phyloP scores from a whole-genome alignment of 2,113 vertebrate genomes.

The Pholis gunnellus region DNA sequence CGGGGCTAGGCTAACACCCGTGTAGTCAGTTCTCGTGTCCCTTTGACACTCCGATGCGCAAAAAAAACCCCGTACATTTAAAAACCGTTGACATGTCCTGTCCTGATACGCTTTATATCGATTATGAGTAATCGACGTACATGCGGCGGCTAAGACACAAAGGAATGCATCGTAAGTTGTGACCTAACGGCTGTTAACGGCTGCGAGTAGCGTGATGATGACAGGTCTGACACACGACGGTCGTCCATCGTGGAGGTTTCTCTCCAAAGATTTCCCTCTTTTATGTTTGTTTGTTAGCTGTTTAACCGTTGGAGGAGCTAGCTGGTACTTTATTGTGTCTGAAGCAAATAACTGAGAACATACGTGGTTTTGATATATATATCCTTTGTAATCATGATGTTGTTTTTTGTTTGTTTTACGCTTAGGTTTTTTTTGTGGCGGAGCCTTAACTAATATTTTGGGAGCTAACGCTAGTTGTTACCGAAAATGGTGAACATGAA shows the following conservation, averaged over 20 bases:
- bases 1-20: conserved; percentile 54
- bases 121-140: conserved; percentile 34
- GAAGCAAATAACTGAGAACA: too few relatives aligned
- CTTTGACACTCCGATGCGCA: neutral
- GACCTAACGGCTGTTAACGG: neutral
- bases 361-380: neutral
- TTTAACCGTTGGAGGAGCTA: neutral
- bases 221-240: neutral
- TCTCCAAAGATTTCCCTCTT: neutral
- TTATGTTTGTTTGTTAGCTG: neutral
- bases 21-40: neutral
- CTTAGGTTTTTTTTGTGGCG: neutral
- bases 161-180: conserved; percentile 79
- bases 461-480: too few relatives aligned
- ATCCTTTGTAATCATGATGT: neutral
- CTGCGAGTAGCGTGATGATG: neutral
- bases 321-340: neutral
- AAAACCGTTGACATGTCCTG: conserved; percentile 21
- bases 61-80: neutral
- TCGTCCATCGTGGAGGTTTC: neutral
- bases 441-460: neutral
- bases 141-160: conserved; percentile 34
- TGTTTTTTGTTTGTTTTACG: neutral
- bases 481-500: neutral
- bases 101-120: neutral